These are phyloP conservation scores for Borostomias antarcticus DNA, from an alignment of 2,797 vertebrate genomes.

Conservation along the genomic window DNA sequence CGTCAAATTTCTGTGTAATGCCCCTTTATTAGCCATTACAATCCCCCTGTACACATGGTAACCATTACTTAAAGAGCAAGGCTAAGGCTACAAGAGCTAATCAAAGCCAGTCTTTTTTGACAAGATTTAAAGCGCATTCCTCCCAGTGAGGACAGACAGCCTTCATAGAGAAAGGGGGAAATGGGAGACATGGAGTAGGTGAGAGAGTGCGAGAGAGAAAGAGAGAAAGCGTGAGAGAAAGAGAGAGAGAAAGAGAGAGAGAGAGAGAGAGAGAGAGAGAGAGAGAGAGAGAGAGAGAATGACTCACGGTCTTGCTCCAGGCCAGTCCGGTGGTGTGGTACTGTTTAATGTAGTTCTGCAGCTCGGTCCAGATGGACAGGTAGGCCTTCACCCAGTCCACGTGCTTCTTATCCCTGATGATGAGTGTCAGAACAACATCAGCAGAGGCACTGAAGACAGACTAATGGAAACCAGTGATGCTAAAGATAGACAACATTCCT, in stretches of 20 bases:
- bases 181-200: too few species aligned
- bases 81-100: not conserved
- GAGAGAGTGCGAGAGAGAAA: not conserved
- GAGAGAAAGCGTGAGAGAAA: not conserved
- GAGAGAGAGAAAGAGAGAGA: not conserved
- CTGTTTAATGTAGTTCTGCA: slow-evolving; percentile 92
- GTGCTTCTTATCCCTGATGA: slow-evolving; percentile 86
- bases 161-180: too few species aligned
- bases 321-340: slow-evolving; percentile 90
- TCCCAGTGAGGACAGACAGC: too few species aligned
- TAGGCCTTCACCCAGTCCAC: slow-evolving; percentile 95
- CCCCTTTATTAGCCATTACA: too few species aligned
- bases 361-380: slow-evolving; percentile 87
- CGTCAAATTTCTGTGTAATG: too few species aligned
- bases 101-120: not conserved
- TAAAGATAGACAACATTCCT: too few species aligned
- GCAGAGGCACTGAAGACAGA: too few species aligned
- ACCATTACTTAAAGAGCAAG: not conserved
- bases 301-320: slow-evolving; percentile 92
- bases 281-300: not conserved
- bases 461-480: too few species aligned
- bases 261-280: not conserved
- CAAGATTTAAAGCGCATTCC: not conserved
- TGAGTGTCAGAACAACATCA: not conserved
- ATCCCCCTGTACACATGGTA: too few species aligned